Percentiles rank a stretch among this genome's conserved stretches.
These are phyloP conservation scores for Grammomys surdaster DNA, from an alignment of 2,113 vertebrate genomes.

Conservation along the genomic window DNA sequence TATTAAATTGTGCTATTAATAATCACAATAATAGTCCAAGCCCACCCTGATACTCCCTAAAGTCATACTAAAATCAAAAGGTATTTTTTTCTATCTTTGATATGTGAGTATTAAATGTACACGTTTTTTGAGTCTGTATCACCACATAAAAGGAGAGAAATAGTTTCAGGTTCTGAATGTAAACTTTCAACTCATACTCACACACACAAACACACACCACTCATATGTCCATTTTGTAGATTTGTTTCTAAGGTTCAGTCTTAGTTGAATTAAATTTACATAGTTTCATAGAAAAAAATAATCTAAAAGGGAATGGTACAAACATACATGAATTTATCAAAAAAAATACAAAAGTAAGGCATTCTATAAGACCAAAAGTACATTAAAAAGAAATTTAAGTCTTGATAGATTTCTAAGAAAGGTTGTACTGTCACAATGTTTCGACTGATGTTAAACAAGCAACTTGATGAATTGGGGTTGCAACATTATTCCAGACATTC, in stretches of 20 bases:
- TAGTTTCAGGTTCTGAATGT: constrained; percentile 31
- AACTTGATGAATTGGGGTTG: neutral
- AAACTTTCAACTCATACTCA: neutral
- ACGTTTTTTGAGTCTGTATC: constrained; percentile 9
- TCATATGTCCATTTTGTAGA: neutral
- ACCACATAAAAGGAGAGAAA: neutral
- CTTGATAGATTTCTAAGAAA: neutral
- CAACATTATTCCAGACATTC: neutral
- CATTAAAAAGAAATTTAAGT: neutral
- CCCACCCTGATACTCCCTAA: neutral
- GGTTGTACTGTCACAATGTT: constrained; percentile 5
- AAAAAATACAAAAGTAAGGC: neutral
- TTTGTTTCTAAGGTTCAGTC: constrained; percentile 41
- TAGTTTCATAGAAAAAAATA: constrained; percentile 1
- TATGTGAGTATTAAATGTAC: neutral
- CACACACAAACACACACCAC: neutral
- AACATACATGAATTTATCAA: neutral
- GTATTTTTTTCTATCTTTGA: neutral
- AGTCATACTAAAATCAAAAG: constrained; percentile 51
- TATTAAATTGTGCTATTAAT: constrained; percentile 55
- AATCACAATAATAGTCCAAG: constrained; percentile 7
- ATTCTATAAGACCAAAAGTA: neutral
- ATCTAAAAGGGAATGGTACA: constrained; percentile 11
- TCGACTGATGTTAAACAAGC: neutral
- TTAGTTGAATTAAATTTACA: constrained; percentile 17